These are phyloP conservation scores for Escarpia spicata DNA, from an alignment of 2,888 invertebrate species.

Conservation along the genomic window DNA sequence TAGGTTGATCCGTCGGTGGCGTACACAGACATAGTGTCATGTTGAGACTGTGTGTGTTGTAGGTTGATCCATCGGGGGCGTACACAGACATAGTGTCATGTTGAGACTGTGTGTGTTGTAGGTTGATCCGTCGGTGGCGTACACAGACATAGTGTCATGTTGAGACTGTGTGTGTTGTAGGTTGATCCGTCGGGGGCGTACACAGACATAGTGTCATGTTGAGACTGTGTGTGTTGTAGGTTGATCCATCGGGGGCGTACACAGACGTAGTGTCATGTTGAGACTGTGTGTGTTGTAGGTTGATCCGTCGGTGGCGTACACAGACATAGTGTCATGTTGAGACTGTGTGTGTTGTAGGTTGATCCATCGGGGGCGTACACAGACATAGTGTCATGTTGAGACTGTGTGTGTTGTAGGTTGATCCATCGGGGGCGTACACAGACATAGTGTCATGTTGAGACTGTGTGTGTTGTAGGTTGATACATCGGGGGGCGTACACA, in stretches of 20 bases:
- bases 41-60: not conserved
- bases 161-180: slow-evolving; percentile 49
- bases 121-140: slow-evolving; percentile 74
- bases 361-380: slow-evolving; percentile 73
- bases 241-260: slow-evolving; percentile 75
- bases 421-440: slow-evolving; percentile 73
- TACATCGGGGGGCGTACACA: slow-evolving; percentile 72
- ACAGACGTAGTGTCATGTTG: slow-evolving; percentile 69
- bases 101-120: slow-evolving; percentile 50
- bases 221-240: slow-evolving; percentile 53
- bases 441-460: slow-evolving; percentile 69
- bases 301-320: slow-evolving; percentile 73
- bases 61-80: slow-evolving; percentile 73
- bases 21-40: slow-evolving; percentile 73
- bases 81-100: slow-evolving; percentile 74
- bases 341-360: slow-evolving; percentile 65
- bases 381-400: slow-evolving; percentile 69
- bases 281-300: slow-evolving; percentile 65
- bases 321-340: slow-evolving; percentile 69
- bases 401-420: slow-evolving; percentile 66
- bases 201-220: slow-evolving; percentile 69
- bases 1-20: slow-evolving; percentile 73
- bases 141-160: slow-evolving; percentile 72
- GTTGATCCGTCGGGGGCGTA: slow-evolving; percentile 76
- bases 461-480: slow-evolving; percentile 67